A percentile compares a stretch with the other conserved stretches of the same genome.
phyloP scores from a whole-genome alignment of 1,140 invertebrate species.

The Listronotus bonariensis region DNA sequence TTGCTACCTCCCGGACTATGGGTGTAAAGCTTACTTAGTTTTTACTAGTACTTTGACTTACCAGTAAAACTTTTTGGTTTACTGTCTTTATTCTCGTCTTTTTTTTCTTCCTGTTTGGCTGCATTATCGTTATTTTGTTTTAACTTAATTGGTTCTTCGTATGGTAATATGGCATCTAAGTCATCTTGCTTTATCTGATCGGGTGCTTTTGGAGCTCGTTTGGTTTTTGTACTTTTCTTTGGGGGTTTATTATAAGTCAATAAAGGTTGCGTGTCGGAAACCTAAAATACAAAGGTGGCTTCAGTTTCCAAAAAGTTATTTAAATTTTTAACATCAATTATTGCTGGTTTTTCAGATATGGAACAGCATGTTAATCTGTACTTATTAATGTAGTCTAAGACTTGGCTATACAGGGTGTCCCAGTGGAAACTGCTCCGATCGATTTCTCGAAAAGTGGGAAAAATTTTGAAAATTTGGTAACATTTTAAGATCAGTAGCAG shows the following conservation, averaged over 20 bases:
- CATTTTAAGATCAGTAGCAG: no score
- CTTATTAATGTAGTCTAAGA: no score
- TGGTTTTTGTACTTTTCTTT: constrained; percentile 50
- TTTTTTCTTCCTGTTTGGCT: constrained; percentile 28
- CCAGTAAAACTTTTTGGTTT: constrained; percentile 51
- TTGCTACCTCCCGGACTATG: no score
- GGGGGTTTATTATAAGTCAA: constrained; percentile 26
- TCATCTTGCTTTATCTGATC: constrained; percentile 54
- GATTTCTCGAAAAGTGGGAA: no score
- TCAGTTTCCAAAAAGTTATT: no score
- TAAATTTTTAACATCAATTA: neutral
- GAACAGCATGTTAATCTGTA: no score
- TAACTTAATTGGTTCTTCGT: constrained; percentile 60
- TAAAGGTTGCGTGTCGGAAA: constrained; percentile 46
- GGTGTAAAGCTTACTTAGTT: no score
- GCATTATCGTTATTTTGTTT: neutral
- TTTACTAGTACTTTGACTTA: constrained; percentile 20
- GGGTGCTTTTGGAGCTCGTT: constrained; percentile 54
- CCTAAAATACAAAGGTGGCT: no score
- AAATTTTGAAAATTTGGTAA: no score
- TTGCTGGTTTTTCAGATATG: no score
- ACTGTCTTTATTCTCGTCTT: constrained; percentile 56
- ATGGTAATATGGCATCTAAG: constrained; percentile 54
- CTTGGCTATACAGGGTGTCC: no score
- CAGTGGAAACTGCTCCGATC: no score